A percentile compares a stretch with the other conserved stretches of the same genome.
phyloP scores from a whole-genome alignment of 2,113 vertebrate species.

The Clarias gariepinus region DNA sequence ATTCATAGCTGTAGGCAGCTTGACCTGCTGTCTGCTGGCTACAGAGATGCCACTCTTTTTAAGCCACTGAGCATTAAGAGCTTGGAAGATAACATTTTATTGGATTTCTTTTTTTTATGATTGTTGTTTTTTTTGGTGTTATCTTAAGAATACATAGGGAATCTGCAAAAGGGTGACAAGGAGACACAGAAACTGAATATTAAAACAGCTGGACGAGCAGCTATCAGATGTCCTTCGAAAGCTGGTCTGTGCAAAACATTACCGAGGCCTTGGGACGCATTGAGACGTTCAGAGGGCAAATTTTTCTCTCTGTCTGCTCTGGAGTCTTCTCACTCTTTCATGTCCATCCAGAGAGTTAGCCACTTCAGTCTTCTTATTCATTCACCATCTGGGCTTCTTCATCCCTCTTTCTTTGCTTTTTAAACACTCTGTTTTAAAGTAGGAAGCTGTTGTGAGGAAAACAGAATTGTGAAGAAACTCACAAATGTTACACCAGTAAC shows the following conservation, averaged over 20 bases:
- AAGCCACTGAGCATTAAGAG: slow-evolving; percentile 59
- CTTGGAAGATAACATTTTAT: slow-evolving; percentile 59
- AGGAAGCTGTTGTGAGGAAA: slow-evolving; percentile 38
- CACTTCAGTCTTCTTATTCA: slow-evolving; percentile 65
- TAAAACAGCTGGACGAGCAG: slow-evolving; percentile 76
- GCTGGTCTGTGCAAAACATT: slow-evolving; percentile 74
- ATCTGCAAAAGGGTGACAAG: slow-evolving; percentile 63
- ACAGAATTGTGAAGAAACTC: slow-evolving; percentile 5
- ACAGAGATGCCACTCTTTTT: slow-evolving; percentile 32
- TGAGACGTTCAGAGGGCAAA: slow-evolving; percentile 62
- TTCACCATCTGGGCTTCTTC: slow-evolving; percentile 72
- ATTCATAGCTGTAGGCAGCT: slow-evolving; percentile 27
- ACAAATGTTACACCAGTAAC: neutral
- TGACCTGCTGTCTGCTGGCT: slow-evolving; percentile 22
- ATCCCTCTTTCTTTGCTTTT: slow-evolving; percentile 60
- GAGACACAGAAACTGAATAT: slow-evolving; percentile 69
- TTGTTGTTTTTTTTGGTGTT: slow-evolving; percentile 56
- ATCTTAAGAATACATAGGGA: slow-evolving; percentile 66
- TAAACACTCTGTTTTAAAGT: slow-evolving; percentile 45
- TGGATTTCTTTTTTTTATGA: slow-evolving; percentile 52
- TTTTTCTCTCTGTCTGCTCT: slow-evolving; percentile 69
- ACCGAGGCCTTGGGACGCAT: slow-evolving; percentile 68
- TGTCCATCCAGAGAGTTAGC: slow-evolving; percentile 67
- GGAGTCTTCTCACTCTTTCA: slow-evolving; percentile 66
- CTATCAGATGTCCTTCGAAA: slow-evolving; percentile 70